These are phyloP conservation scores for Limnephilus auricula DNA, from an alignment of 2,888 invertebrate genomes.

Conservation along the genomic window DNA sequence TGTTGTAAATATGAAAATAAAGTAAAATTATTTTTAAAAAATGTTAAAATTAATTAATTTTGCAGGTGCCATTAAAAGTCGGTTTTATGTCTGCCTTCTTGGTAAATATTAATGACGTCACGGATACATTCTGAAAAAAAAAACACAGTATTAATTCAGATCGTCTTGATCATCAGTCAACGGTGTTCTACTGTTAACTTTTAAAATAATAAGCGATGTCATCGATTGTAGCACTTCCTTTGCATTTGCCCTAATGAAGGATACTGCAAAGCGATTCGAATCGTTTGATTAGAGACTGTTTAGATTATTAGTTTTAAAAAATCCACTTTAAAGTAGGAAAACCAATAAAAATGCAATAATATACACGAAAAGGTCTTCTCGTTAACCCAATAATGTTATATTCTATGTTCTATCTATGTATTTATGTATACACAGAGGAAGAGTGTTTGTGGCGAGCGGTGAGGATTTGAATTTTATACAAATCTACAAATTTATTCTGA, in stretches of 20 bases:
- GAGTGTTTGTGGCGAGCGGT: too few relatives aligned
- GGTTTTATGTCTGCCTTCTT: background rate
- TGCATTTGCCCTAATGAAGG: background rate
- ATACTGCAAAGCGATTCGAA: background rate
- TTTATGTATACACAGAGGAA: too few relatives aligned
- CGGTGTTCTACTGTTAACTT: background rate
- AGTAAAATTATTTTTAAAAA: background rate
- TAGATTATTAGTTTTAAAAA: too few relatives aligned
- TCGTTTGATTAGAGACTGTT: too few relatives aligned
- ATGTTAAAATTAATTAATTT: background rate
- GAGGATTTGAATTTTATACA: too few relatives aligned
- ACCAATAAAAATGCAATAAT: too few relatives aligned
- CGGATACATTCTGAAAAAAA: background rate
- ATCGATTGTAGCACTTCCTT: background rate
- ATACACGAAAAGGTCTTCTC: too few relatives aligned
- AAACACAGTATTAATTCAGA: background rate
- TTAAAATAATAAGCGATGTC: background rate
- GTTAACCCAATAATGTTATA: too few relatives aligned
- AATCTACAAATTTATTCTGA: too few relatives aligned
- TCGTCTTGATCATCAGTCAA: background rate
- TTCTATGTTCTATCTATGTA: too few relatives aligned
- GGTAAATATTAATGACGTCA: background rate
- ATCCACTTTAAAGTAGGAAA: too few relatives aligned
- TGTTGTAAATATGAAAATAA: background rate
- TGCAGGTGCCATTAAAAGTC: background rate